phyloP scores from a whole-genome alignment of 2,888 invertebrate genomes.

The Rotaria magnacalcarata region DNA sequence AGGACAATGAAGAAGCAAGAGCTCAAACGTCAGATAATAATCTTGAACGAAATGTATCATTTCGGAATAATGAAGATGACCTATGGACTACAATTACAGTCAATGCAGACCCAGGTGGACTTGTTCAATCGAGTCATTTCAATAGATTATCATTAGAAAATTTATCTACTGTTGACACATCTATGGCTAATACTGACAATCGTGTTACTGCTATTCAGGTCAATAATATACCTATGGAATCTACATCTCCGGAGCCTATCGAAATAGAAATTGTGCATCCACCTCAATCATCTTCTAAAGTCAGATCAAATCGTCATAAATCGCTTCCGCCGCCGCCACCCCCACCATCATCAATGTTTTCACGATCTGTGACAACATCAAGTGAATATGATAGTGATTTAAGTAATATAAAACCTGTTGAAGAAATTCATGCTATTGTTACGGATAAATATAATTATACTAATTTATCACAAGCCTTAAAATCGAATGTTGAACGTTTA shows the following conservation, averaged over 20 bases:
- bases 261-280: not conserved
- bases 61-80: constrained; percentile 33
- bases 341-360: not conserved
- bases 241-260: not conserved
- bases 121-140: constrained; percentile 17
- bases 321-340: not conserved
- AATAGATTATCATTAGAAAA: constrained; percentile 20
- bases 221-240: not conserved
- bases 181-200: not conserved
- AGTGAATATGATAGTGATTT: not conserved
- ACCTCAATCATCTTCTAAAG: not conserved
- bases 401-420: constrained; percentile 10
- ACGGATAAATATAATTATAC: constrained; percentile 11
- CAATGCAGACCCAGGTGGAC: not conserved
- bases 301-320: too few relatives aligned
- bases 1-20: not conserved
- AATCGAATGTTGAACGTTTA: constrained; percentile 25
- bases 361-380: not conserved
- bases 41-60: not conserved
- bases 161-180: not conserved
- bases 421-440: not conserved
- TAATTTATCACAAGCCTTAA: not conserved
- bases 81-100: constrained; percentile 16
- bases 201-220: not conserved
- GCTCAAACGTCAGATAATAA: not conserved